phyloP scores from a whole-genome alignment of 2,888 invertebrate genomes.

The Boloria euphrosyne region DNA sequence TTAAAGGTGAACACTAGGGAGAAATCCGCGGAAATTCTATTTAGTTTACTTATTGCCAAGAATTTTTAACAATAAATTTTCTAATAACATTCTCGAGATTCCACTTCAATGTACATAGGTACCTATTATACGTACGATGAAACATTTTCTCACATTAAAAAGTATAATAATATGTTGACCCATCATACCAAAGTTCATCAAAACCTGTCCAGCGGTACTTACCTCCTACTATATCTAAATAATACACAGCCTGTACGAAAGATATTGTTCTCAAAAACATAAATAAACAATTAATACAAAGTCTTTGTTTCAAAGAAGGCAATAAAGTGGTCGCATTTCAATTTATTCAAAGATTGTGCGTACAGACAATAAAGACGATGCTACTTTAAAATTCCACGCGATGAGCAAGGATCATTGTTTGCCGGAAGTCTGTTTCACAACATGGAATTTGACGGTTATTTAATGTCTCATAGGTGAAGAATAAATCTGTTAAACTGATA shows the following conservation, averaged over 20 bases:
- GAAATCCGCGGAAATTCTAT: constrained; percentile 55
- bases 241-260: too few species aligned
- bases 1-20: constrained; percentile 34
- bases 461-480: constrained; percentile 25
- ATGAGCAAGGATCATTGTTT: constrained; percentile 45
- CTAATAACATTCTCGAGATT: too few species aligned
- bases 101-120: too few species aligned
- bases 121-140: too few species aligned
- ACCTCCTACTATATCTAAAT: too few species aligned
- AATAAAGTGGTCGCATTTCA: constrained; percentile 1
- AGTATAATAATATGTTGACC: too few species aligned
- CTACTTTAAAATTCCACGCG: constrained; percentile 62
- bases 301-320: neutral
- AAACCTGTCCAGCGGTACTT: too few species aligned
- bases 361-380: constrained; percentile 28
- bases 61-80: neutral
- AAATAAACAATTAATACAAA: too few species aligned
- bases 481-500: neutral
- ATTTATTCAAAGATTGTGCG: constrained; percentile 26
- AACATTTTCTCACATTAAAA: too few species aligned
- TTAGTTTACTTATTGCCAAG: constrained; percentile 1
- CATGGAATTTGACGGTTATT: constrained; percentile 49
- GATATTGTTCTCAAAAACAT: too few species aligned
- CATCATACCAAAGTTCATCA: too few species aligned
- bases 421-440: constrained; percentile 61